Evolutionary conservation across 2,797 vertebrate genomes (phyloP).

Genomic region (Hipposideros larvatus): DNA sequence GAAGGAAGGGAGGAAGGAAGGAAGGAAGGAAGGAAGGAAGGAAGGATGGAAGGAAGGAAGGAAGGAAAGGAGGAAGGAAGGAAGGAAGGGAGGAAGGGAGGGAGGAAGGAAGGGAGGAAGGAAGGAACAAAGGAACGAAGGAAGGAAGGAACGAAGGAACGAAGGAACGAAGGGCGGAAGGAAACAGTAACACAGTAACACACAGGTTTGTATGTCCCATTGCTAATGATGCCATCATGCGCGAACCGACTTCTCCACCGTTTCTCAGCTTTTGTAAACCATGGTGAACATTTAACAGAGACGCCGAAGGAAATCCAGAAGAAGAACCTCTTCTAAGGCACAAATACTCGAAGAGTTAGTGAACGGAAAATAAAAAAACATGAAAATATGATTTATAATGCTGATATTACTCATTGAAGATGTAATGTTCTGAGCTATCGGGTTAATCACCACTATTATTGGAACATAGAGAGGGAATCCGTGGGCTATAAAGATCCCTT

Average conservation of each 20-base stretch:
- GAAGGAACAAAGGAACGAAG: too few relatives aligned
- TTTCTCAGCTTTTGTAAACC: background rate
- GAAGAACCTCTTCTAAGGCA: background rate
- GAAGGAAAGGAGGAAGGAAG: too few relatives aligned
- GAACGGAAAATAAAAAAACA: background rate
- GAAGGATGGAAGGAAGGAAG: too few relatives aligned
- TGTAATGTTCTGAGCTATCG: background rate
- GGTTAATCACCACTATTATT: background rate
- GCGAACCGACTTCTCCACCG: background rate
- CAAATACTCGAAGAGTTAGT: background rate
- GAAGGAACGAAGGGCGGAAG: fast-evolving
- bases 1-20: background rate
- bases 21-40: fast-evolving
- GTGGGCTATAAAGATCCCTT: too few relatives aligned
- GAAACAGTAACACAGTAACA: too few relatives aligned
- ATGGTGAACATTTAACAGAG: background rate
- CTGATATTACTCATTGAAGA: background rate
- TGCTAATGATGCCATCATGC: fast-evolving
- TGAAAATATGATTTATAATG: background rate
- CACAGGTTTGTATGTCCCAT: background rate
- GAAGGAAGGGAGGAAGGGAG: too few relatives aligned
- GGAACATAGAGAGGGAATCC: background rate
- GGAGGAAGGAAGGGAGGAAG: background rate
- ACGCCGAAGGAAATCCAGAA: background rate
- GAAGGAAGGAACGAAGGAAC: background rate